Percentiles rank a stretch among this genome's conserved stretches.
Evolutionary conservation across 2,113 vertebrate genomes (phyloP).

Genomic region (Melanerpes formicivorus): DNA sequence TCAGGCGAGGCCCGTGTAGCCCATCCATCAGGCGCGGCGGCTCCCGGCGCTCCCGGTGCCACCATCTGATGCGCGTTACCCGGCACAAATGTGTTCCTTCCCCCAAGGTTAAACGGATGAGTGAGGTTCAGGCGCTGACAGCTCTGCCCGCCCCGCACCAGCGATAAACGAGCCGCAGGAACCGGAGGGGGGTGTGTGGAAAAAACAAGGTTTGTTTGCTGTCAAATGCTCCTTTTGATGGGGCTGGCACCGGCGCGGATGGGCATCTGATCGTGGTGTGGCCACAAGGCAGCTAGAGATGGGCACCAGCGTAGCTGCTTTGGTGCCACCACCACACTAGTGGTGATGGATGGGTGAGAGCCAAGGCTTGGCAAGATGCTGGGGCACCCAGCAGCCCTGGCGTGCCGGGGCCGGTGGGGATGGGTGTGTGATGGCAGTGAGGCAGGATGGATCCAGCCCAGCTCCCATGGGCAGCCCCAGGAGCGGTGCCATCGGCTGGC

Average conservation of each 20-base stretch:
- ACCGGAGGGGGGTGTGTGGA: background rate
- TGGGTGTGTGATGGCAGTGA: rapidly evolving
- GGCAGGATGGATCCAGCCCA: background rate
- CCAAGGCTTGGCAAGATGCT: background rate
- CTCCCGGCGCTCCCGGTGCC: conserved; percentile 52
- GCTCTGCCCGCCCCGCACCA: background rate
- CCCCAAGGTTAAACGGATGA: conserved; percentile 80
- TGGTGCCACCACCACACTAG: background rate
- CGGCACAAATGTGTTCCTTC: conserved; percentile 74
- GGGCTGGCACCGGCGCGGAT: rapidly evolving
- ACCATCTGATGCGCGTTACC: conserved; percentile 70
- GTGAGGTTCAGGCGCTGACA: conserved; percentile 66
- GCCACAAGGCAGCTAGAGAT: rapidly evolving
- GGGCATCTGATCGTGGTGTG: rapidly evolving
- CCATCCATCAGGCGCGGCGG: conserved; percentile 78
- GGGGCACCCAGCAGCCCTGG: background rate
- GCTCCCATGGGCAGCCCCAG: background rate
- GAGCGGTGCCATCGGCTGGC: background rate
- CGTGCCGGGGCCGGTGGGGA: rapidly evolving
- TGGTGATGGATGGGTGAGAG: rapidly evolving
- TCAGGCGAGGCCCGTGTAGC: conserved; percentile 77
- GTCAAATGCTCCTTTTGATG: conserved; percentile 31
- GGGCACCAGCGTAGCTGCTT: rapidly evolving
- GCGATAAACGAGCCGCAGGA: conserved; percentile 42
- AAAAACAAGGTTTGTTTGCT: conserved; percentile 24